A percentile compares a stretch with the other conserved stretches of the same genome.
Conservation (phyloP, 2,888 invertebrate species). For the Sminthurides aquaticus region DNA sequence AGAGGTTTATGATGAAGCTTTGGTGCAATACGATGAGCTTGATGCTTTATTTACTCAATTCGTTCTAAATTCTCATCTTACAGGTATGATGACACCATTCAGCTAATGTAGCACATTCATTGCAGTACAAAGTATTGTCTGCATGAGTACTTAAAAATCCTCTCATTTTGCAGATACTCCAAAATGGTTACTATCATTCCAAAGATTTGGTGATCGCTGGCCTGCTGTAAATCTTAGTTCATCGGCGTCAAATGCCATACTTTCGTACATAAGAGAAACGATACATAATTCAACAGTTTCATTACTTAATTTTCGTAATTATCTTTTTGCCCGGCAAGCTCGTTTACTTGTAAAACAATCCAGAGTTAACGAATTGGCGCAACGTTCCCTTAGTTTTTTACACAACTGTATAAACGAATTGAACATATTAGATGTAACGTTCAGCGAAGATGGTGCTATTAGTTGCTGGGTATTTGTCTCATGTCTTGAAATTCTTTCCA, state of each 20-base stretch:
- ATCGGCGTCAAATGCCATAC: constrained; percentile 21
- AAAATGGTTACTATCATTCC: constrained; percentile 75
- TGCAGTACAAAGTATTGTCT: too few species aligned
- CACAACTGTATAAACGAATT: constrained; percentile 83
- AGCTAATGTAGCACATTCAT: too few species aligned
- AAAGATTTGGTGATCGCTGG: constrained; percentile 71
- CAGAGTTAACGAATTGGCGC: constrained; percentile 60
- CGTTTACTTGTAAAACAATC: constrained; percentile 40
- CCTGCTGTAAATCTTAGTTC: constrained; percentile 62
- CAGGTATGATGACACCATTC: constrained; percentile 54
- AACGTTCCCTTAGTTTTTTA: constrained; percentile 78
- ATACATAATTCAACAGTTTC: constrained; percentile 47
- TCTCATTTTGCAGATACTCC: constrained; percentile 71
- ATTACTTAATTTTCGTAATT: constrained; percentile 82
- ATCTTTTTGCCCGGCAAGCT: constrained; percentile 69
- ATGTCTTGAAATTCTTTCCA: constrained; percentile 76
- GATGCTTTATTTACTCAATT: constrained; percentile 96
- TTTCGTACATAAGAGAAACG: constrained; percentile 38
- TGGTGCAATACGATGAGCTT: constrained; percentile 94
- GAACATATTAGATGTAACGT: constrained; percentile 65
- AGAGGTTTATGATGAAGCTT: constrained; percentile 83
- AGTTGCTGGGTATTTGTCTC: constrained; percentile 91
- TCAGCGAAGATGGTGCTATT: constrained; percentile 69
- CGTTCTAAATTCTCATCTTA: constrained; percentile 83
- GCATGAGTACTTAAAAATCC: too few species aligned